phyloP scores from a whole-genome alignment of 2,888 invertebrate species.

The Rhamnusium bicolor region DNA sequence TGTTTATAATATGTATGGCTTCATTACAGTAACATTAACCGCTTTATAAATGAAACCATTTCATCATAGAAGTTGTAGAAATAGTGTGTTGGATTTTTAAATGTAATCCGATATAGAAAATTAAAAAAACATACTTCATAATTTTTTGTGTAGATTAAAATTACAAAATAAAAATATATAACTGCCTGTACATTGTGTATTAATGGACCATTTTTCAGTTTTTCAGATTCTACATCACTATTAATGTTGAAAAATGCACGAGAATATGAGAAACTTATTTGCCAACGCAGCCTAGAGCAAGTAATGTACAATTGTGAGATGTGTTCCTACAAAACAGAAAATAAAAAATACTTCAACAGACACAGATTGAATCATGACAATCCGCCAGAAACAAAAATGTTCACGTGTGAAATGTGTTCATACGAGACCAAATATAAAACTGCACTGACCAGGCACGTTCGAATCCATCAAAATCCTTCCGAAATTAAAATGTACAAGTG shows the following conservation, averaged over 20 bases:
- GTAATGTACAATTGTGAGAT: neutral
- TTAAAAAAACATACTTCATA: no score
- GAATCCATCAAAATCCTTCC: neutral
- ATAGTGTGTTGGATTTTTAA: no score
- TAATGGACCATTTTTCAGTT: neutral
- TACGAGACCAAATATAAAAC: neutral
- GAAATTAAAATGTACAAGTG: neutral
- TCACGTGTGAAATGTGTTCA: neutral
- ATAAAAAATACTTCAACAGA: neutral
- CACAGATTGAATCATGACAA: neutral
- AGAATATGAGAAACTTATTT: no score
- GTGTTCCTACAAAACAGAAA: neutral
- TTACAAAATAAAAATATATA: no score
- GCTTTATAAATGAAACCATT: no score
- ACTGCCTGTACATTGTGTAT: no score
- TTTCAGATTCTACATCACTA: neutral
- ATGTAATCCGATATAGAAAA: no score
- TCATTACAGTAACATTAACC: no score
- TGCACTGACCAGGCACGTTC: neutral
- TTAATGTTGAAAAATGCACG: no score
- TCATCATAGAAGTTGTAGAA: no score
- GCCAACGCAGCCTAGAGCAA: neutral
- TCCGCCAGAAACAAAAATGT: neutral
- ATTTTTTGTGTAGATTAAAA: no score
- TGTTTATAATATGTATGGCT: no score